Conservation (phyloP, 37 sponge, comb jelly and placozoan genomes). For the Bolinopsis microptera region DNA sequence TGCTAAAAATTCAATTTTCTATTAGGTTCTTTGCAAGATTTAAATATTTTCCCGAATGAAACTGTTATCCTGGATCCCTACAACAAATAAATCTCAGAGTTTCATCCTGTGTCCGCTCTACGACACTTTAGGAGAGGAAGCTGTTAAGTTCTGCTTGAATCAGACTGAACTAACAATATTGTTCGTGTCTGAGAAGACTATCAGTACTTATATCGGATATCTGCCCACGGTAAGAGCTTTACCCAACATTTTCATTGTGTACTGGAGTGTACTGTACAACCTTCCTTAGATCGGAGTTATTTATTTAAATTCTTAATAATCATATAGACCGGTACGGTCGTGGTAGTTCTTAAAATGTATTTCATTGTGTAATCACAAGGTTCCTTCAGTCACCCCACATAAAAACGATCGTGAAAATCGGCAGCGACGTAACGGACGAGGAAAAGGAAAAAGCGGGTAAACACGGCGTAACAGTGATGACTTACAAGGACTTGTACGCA, state of each 20-base stretch:
- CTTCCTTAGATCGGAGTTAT: too few species aligned
- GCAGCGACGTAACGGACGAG: conserved; percentile 68
- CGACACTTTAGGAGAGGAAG: conserved; percentile 95
- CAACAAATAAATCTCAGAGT: too few species aligned
- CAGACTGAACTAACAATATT: conserved; percentile 30
- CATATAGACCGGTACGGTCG: too few species aligned
- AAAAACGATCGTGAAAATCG: conserved; percentile 73
- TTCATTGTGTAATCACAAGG: too few species aligned
- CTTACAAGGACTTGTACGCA: conserved; percentile 66
- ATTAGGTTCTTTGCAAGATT: too few species aligned
- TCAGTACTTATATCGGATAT: conserved; percentile 23
- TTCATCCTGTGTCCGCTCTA: conserved; percentile 84
- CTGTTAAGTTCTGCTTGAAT: conserved; percentile 85
- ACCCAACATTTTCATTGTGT: too few species aligned
- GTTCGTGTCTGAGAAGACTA: neutral
- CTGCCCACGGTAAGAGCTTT: conserved; percentile 23
- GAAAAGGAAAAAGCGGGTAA: conserved; percentile 64
- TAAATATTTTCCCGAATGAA: too few species aligned
- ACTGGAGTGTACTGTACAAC: too few species aligned
- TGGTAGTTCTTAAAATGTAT: too few species aligned
- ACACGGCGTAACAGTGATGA: conserved; percentile 67
- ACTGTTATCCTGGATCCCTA: too few species aligned
- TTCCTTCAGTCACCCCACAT: conserved; percentile 65
- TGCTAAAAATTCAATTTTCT: too few species aligned
- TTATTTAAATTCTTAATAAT: too few species aligned